A percentile compares a stretch with the other conserved stretches of the same genome.
phyloP scores from a whole-genome alignment of 2,113 vertebrate genomes.

The Bujurquina vittata region DNA sequence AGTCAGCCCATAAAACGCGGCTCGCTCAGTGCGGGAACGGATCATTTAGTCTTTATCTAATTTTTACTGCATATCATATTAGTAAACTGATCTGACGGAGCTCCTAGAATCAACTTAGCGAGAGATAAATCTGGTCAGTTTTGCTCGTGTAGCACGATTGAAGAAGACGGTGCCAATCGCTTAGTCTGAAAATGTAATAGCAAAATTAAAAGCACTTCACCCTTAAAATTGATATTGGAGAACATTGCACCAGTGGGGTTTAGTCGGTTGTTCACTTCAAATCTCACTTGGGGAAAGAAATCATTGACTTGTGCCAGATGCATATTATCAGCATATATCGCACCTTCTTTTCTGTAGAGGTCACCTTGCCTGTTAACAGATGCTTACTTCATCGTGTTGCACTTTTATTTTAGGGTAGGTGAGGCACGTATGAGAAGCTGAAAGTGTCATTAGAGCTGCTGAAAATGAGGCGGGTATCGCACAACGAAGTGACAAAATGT shows the following conservation, averaged over 20 bases:
- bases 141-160: background rate
- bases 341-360: conserved; percentile 2
- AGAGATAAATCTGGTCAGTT: background rate
- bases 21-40: background rate
- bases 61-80: background rate
- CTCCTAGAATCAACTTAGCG: background rate
- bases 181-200: background rate
- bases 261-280: conserved; percentile 6
- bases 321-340: conserved; percentile 61
- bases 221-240: background rate
- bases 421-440: background rate
- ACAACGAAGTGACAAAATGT: background rate
- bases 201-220: background rate
- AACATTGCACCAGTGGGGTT: background rate
- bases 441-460: background rate
- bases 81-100: background rate
- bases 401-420: background rate
- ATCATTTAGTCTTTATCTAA: background rate
- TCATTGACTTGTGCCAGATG: conserved; percentile 62
- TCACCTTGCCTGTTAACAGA: background rate
- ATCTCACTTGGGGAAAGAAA: conserved; percentile 18
- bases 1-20: background rate
- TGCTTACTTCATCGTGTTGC: background rate
- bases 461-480: background rate
- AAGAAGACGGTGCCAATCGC: background rate